Conservation (phyloP, 2,797 vertebrate genomes). For the Moxostoma hubbsi region DNA sequence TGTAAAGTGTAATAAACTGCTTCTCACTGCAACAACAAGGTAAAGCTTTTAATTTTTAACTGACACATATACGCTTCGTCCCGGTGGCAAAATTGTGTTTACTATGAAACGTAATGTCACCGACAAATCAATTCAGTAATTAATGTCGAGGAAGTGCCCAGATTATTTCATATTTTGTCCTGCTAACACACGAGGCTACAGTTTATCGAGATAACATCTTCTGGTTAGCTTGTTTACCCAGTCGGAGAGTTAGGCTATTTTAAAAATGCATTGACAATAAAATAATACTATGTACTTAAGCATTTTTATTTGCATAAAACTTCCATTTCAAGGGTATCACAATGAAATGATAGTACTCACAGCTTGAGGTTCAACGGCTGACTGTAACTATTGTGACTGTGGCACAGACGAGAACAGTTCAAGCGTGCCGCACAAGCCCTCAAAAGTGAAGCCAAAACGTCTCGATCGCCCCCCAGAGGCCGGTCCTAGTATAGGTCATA, state of each 20-base stretch:
- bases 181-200: background rate
- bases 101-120: background rate
- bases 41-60: no score
- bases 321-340: background rate
- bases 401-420: background rate
- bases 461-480: no score
- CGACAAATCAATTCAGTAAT: background rate
- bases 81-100: background rate
- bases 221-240: slow-evolving; percentile 12
- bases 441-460: no score
- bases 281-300: background rate
- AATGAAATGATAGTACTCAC: background rate
- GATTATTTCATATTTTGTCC: background rate
- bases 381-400: background rate
- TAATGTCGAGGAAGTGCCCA: background rate
- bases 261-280: background rate
- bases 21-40: no score
- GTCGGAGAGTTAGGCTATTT: background rate
- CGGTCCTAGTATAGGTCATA: no score
- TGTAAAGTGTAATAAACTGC: no score
- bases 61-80: no score
- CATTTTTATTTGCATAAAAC: background rate
- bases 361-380: background rate
- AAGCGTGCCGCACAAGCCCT: no score
- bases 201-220: background rate